phyloP scores from a whole-genome alignment of 2,113 vertebrate genomes.

The Istiophorus platypterus region DNA sequence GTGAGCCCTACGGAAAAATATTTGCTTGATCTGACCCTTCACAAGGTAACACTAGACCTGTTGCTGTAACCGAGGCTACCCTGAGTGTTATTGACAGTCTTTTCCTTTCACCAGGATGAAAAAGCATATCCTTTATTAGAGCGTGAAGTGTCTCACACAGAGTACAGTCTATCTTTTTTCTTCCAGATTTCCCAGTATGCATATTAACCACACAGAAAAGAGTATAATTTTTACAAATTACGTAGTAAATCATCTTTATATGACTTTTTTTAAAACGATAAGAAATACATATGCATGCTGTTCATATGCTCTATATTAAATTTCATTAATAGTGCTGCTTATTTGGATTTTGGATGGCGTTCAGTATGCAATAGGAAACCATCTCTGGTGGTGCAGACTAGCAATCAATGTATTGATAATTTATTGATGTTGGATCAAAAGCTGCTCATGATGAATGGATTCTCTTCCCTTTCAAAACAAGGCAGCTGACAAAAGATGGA shows the following conservation, averaged over 20 bases:
- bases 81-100: conserved; percentile 4
- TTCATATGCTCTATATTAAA: not conserved
- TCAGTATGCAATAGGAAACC: not conserved
- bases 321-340: not conserved
- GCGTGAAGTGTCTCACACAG: not conserved
- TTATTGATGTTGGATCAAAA: not conserved
- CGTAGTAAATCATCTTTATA: not conserved
- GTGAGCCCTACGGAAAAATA: conserved; percentile 6
- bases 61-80: conserved; percentile 10
- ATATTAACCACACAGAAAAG: not conserved
- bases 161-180: not conserved
- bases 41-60: conserved; percentile 16
- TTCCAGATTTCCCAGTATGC: not conserved
- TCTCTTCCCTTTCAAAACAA: not conserved
- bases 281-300: not conserved
- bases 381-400: not conserved
- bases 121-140: conserved; percentile 5
- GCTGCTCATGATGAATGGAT: not conserved
- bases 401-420: no score
- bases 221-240: not conserved
- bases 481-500: not conserved
- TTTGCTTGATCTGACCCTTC: conserved; percentile 20
- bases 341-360: not conserved
- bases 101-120: conserved; percentile 29
- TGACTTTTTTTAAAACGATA: no score